phyloP scores from a whole-genome alignment of 1,140 invertebrate species.

The Saxidomus purpurata region DNA sequence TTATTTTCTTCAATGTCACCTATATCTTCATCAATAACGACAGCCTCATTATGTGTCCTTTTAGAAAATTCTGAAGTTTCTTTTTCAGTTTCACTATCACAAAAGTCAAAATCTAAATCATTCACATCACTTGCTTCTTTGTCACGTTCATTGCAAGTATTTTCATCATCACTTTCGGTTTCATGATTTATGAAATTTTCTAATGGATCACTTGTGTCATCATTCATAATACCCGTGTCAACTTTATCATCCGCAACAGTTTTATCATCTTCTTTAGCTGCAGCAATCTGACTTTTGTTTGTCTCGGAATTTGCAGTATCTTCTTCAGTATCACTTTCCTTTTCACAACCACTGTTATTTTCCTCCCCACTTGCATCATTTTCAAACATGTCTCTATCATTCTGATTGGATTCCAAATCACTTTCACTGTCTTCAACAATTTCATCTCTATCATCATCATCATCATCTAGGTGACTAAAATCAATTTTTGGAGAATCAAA shows the following conservation, averaged over 20 bases:
- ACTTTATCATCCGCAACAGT: not conserved
- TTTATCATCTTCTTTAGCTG: not conserved
- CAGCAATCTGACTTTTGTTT: not conserved
- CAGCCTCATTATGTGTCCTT: not conserved
- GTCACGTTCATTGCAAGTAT: not conserved
- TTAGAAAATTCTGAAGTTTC: not conserved
- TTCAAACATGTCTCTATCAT: not conserved
- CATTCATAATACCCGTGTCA: not conserved
- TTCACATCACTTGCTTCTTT: too few relatives aligned
- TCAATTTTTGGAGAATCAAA: constrained; percentile 33
- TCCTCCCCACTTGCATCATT: not conserved
- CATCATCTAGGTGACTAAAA: constrained; percentile 39
- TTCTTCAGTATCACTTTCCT: not conserved
- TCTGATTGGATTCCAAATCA: not conserved
- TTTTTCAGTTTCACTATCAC: constrained; percentile 44
- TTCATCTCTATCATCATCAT: constrained; percentile 18
- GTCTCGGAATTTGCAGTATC: not conserved
- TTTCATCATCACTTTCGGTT: not conserved
- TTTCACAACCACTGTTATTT: not conserved
- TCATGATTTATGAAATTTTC: constrained; percentile 17
- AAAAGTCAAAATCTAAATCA: constrained; percentile 44
- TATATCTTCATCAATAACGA: not conserved
- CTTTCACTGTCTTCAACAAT: not conserved
- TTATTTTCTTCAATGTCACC: not conserved
- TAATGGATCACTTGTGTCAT: not conserved